phyloP scores from a whole-genome alignment of 2,888 invertebrate genomes.

The Ornithoptera priamus region DNA sequence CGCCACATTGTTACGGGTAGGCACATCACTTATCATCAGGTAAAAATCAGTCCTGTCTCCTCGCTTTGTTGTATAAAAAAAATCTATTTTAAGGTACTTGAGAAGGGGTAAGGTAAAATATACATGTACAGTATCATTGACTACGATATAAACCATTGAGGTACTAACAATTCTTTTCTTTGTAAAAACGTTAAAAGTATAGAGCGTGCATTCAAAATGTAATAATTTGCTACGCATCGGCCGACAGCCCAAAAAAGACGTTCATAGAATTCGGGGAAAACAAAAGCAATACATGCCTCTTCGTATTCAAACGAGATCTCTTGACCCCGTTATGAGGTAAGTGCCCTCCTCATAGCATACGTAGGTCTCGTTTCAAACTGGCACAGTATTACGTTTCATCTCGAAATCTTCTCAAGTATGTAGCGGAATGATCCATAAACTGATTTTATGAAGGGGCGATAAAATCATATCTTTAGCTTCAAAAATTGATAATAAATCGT shows the following conservation, averaged over 20 bases:
- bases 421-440: constrained; percentile 3
- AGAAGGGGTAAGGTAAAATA: too few relatives aligned
- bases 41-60: too few relatives aligned
- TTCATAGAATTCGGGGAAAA: neutral
- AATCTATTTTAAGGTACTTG: too few relatives aligned
- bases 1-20: too few relatives aligned
- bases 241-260: constrained; percentile 2
- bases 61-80: too few relatives aligned
- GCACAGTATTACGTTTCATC: constrained; percentile 3
- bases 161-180: too few relatives aligned
- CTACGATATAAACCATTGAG: too few relatives aligned
- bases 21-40: too few relatives aligned
- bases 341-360: neutral
- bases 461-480: neutral
- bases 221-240: too few relatives aligned
- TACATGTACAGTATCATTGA: too few relatives aligned
- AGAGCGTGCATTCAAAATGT: too few relatives aligned
- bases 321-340: constrained; percentile 20
- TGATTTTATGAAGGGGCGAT: neutral
- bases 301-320: neutral
- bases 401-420: constrained; percentile 5
- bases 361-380: neutral
- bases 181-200: too few relatives aligned
- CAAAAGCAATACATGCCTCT: constrained; percentile 8
- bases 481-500: constrained; percentile 6